These are phyloP conservation scores for Poecile montanus DNA, from an alignment of 2,797 vertebrate species.

Conservation along the genomic window DNA sequence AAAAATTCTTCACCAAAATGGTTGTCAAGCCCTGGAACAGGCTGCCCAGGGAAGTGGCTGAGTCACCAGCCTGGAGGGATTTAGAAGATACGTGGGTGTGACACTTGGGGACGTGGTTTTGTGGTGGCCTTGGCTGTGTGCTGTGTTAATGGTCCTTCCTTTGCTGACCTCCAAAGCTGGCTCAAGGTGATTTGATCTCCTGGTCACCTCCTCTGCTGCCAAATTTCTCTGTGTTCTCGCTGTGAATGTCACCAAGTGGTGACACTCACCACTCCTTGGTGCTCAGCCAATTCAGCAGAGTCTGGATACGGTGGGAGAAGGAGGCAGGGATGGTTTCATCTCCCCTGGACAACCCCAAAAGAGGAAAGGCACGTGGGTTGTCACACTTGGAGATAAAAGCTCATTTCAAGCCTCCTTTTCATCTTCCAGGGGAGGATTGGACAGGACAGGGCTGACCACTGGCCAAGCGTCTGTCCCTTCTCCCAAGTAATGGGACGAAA, in stretches of 20 bases:
- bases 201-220: background rate
- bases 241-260: background rate
- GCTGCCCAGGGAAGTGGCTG: background rate
- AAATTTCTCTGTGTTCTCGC: background rate
- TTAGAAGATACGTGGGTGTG: background rate
- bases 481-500: background rate
- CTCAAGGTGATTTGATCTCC: background rate
- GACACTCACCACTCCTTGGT: background rate
- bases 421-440: background rate
- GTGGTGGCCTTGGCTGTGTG: background rate
- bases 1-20: background rate
- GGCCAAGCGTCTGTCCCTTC: background rate
- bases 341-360: background rate
- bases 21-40: background rate
- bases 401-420: background rate
- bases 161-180: background rate
- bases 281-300: background rate
- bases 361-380: background rate
- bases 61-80: background rate
- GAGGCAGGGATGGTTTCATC: background rate
- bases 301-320: fast-evolving
- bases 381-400: background rate
- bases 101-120: fast-evolving
- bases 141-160: background rate
- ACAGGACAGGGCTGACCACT: background rate